Evolutionary conservation across 2,797 vertebrate genomes (phyloP).

Genomic region (Garrulus glandarius): DNA sequence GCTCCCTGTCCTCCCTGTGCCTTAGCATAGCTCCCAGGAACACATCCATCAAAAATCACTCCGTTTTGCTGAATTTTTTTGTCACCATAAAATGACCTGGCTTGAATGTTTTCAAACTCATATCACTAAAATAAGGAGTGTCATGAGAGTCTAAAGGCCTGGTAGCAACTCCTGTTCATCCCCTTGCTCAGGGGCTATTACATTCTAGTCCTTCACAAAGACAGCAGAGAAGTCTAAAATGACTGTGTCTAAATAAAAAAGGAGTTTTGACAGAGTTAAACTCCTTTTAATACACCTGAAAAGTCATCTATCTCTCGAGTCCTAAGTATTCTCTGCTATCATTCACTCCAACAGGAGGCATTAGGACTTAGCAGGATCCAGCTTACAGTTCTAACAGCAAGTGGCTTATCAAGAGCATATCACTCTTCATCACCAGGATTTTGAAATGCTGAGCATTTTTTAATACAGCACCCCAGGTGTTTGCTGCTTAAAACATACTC

Average conservation of each 20-base stretch:
- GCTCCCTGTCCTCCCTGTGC: not conserved
- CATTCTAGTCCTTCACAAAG: not conserved
- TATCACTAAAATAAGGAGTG: not conserved
- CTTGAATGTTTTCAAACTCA: not conserved
- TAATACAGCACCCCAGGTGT: conserved; percentile 62
- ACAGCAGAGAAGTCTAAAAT: not conserved
- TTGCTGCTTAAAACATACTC: conserved; percentile 57
- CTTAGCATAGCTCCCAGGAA: not conserved
- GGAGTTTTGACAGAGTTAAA: not conserved
- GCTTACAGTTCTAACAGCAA: conserved; percentile 49
- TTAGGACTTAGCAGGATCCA: conserved; percentile 44
- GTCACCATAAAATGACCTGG: not conserved
- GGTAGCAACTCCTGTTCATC: not conserved
- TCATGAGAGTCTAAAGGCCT: not conserved
- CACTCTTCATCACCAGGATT: conserved; percentile 51
- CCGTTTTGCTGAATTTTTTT: not conserved
- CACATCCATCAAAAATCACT: not conserved
- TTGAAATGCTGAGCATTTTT: conserved; percentile 61
- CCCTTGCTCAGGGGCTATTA: not conserved
- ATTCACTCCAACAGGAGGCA: conserved; percentile 34
- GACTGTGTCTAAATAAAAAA: not conserved
- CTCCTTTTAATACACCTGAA: conserved; percentile 9
- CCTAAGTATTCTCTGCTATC: not conserved
- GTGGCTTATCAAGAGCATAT: conserved; percentile 46
- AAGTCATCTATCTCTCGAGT: not conserved